Evolutionary conservation across 2,797 vertebrate species (phyloP).

Genomic region (Thamnophis elegans): DNA sequence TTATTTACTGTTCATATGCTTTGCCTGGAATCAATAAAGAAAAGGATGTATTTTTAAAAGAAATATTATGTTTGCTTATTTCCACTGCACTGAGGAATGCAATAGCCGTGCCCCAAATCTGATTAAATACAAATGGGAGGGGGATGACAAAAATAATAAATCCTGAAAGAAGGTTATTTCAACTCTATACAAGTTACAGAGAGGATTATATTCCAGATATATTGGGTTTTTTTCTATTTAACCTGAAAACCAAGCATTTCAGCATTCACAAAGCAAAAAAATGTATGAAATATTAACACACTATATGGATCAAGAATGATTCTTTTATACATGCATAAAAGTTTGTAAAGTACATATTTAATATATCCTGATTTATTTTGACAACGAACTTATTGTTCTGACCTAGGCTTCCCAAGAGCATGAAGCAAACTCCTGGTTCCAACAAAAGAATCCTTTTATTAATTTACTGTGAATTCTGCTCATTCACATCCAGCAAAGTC

Average conservation of each 20-base stretch:
- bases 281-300: background rate
- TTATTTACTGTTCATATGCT: background rate
- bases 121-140: background rate
- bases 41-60: background rate
- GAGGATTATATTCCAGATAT: conserved; percentile 59
- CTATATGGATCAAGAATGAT: background rate
- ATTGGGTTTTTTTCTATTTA: conserved; percentile 62
- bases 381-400: background rate
- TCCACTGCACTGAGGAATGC: background rate
- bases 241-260: conserved; percentile 45
- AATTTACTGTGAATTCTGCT: too few species aligned
- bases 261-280: conserved; percentile 16
- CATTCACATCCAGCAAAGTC: too few species aligned
- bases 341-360: background rate
- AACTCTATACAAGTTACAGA: conserved; percentile 66
- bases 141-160: background rate
- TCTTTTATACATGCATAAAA: background rate
- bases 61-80: background rate
- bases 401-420: too few species aligned
- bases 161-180: conserved; percentile 28
- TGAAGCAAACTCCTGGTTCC: too few species aligned
- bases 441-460: too few species aligned
- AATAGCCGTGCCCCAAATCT: background rate
- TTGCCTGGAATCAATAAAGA: background rate
- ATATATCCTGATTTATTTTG: background rate